Base-by-base conservation (phyloP, 1,140 invertebrate genomes). In the Archivesica marissinica region DNA sequence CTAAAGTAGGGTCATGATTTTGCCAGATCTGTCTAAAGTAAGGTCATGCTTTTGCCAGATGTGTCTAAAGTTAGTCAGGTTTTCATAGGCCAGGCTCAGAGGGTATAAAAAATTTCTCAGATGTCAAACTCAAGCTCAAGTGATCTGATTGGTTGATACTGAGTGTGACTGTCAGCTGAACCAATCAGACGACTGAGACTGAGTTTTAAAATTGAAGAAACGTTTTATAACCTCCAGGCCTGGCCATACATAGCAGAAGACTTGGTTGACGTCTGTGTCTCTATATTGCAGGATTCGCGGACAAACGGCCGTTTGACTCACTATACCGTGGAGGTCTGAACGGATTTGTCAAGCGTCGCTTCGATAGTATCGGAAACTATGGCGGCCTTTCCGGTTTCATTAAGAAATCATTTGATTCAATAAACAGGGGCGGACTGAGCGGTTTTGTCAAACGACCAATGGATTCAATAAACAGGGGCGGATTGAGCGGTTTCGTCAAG, bases 291-390 rank as follows among this genome's bases (percentile, higher is more conserved):
- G 52, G 79, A 54, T 82, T 70, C 44, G 68, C 66, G 7, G 59
- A 79, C 59, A 88, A 88, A 41, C 38, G 86, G 7, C 64, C 86
- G n/a, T 85, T 88, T 54, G 82, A 88, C 44, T 80, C 86, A 13
- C 77, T 87, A 9, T 30, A 72, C 17, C 39, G 54, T 20, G 78
- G 86, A 30, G 72, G 78, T 52, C 30, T 87, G 11, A 50, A 61
- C 25, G 78, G 86, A 20, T 88, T 87, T 52, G 74, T 66, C 13
- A 87, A 88, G 47, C 72, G 86, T 7, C 72, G 68, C 0, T 72
- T 89, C 25, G 79, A 89, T 28, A 77, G 72, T 25, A 87, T 87
- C 39, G 44, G 39, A 52, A 28, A 64, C n/a, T 33, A 78, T 20
- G 66, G 83, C 23, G 75, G 86, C 15, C 35, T 87, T 30, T 59